Percentiles rank a stretch among this genome's conserved stretches.
Evolutionary conservation across 2,888 invertebrate genomes (phyloP).

Genomic region (Poecilus cupreus): DNA sequence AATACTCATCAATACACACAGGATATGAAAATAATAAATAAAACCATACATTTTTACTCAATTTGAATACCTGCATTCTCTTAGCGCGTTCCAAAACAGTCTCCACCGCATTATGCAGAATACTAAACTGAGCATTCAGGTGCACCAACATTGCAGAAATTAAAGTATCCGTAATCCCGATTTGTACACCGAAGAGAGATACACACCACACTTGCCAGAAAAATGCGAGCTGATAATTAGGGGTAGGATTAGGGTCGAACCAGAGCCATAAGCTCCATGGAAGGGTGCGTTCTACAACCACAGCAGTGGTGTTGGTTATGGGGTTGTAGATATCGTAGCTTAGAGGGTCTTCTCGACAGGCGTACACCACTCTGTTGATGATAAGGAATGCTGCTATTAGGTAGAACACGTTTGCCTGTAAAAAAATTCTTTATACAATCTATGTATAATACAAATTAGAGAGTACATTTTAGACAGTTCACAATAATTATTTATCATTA

Average conservation of each 20-base stretch:
- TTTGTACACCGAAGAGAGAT: slow-evolving; percentile 36
- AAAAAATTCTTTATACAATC: not conserved
- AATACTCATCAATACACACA: too few relatives aligned
- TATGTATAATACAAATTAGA: not conserved
- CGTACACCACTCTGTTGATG: slow-evolving; percentile 29
- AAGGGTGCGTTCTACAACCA: slow-evolving; percentile 13
- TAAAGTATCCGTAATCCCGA: slow-evolving; percentile 37
- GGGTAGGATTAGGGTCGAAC: slow-evolving; percentile 36
- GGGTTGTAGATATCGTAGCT: slow-evolving; percentile 7
- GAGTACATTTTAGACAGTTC: not conserved
- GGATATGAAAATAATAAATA: too few relatives aligned
- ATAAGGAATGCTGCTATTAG: not conserved
- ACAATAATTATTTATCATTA: too few relatives aligned
- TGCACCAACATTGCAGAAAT: slow-evolving; percentile 45
- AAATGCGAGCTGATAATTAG: slow-evolving; percentile 34
- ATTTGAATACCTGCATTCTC: slow-evolving; percentile 33
- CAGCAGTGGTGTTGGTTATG: not conserved
- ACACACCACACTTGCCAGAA: slow-evolving; percentile 51
- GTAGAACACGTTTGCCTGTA: slow-evolving; percentile 41
- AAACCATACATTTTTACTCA: too few relatives aligned
- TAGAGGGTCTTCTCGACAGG: not conserved
- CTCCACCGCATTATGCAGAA: slow-evolving; percentile 33
- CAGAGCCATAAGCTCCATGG: slow-evolving; percentile 46
- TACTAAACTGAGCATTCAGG: slow-evolving; percentile 51
- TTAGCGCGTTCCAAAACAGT: slow-evolving; percentile 37